phyloP scores from a whole-genome alignment of 2,797 vertebrate genomes.

The Labroides dimidiatus region DNA sequence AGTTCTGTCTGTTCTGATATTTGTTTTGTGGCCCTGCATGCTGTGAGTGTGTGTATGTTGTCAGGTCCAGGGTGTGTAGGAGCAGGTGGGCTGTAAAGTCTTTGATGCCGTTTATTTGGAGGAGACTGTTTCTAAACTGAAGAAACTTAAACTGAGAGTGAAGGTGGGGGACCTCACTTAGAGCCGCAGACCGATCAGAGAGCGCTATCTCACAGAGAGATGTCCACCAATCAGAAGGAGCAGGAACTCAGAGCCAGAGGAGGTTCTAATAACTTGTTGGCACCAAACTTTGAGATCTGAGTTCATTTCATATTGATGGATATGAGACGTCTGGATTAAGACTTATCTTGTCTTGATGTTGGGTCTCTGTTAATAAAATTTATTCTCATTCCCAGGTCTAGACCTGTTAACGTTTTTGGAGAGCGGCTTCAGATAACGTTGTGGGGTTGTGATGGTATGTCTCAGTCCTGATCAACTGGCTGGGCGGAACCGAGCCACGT shows the following conservation, averaged over 20 bases:
- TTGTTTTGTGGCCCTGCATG: background rate
- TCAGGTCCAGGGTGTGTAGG: background rate
- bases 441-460: background rate
- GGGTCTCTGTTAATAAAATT: no score
- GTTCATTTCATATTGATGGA: background rate
- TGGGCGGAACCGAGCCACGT: conserved; percentile 65
- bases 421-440: background rate
- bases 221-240: background rate
- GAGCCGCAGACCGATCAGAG: background rate
- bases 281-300: background rate
- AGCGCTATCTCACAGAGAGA: background rate
- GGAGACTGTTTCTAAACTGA: background rate
- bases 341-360: no score
- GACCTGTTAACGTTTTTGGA: no score
- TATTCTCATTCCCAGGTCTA: no score
- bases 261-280: conserved; percentile 6
- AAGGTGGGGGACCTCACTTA: background rate
- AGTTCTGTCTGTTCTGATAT: background rate
- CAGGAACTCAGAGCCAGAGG: background rate
- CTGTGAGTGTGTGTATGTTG: background rate
- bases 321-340: background rate
- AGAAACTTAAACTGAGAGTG: background rate
- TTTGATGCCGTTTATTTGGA: background rate
- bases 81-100: background rate
- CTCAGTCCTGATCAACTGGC: conserved; percentile 55